Evolutionary conservation across 2,888 invertebrate genomes (phyloP).

Genomic region (Diarsia brunnea): DNA sequence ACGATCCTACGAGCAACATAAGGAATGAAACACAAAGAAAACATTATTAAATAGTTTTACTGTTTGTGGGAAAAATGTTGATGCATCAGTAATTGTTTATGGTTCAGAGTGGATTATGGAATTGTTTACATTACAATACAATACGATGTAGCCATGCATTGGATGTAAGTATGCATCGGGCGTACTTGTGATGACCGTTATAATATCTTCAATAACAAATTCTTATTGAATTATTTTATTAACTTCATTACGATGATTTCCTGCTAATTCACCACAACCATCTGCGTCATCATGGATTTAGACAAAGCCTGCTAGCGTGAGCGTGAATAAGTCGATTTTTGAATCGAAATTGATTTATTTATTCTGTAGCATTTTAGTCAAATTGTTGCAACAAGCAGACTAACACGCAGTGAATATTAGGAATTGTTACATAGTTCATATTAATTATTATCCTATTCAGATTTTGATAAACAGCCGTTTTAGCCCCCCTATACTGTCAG

Average conservation of each 20-base stretch:
- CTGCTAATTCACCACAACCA: not conserved
- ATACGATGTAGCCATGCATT: slow-evolving; percentile 30
- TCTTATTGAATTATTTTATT: no score
- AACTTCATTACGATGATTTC: not conserved
- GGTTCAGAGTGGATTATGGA: slow-evolving; percentile 18
- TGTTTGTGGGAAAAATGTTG: slow-evolving; percentile 37
- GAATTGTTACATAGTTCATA: no score
- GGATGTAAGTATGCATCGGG: not conserved
- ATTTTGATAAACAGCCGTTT: no score
- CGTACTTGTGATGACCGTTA: not conserved
- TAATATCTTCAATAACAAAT: slow-evolving; percentile 1
- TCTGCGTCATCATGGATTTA: not conserved
- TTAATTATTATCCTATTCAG: no score
- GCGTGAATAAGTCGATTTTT: no score
- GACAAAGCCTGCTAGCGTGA: not conserved
- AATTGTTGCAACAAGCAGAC: no score
- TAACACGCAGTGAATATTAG: no score
- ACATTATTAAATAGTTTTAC: slow-evolving; percentile 37
- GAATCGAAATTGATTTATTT: no score
- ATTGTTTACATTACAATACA: slow-evolving; percentile 42
- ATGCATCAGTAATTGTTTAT: slow-evolving; percentile 42
- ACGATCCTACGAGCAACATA: slow-evolving; percentile 46
- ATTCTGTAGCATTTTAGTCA: no score
- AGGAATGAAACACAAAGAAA: slow-evolving; percentile 44
- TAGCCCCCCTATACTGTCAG: no score